Percentiles rank a stretch among this genome's conserved stretches.
Evolutionary conservation across 1,140 invertebrate genomes (phyloP).

Genomic region (Macrosteles quadrilineatus): DNA sequence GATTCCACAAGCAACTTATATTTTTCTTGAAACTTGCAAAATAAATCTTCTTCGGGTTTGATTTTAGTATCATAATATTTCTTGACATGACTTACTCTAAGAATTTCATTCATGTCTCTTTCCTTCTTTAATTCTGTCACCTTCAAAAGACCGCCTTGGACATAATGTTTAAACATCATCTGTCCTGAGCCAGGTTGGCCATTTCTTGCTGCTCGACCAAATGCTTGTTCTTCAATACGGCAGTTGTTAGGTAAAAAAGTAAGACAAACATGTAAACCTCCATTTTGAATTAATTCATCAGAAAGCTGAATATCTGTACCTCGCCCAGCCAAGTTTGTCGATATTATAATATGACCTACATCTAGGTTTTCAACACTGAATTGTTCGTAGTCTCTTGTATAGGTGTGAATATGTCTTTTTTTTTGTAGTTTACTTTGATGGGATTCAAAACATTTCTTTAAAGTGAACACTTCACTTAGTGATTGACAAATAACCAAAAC

Average conservation of each 20-base stretch:
- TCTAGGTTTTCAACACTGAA: slow-evolving; percentile 33
- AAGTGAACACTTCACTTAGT: slow-evolving; percentile 37
- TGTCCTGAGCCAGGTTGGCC: slow-evolving; percentile 46
- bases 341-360: slow-evolving; percentile 44
- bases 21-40: not conserved
- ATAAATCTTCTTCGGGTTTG: not conserved
- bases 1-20: not conserved
- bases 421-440: slow-evolving; percentile 17
- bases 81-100: not conserved
- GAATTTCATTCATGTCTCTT: not conserved
- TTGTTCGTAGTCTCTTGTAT: slow-evolving; percentile 39
- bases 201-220: slow-evolving; percentile 47
- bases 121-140: not conserved
- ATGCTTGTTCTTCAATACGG: slow-evolving; percentile 50
- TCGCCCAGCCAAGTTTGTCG: slow-evolving; percentile 52
- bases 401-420: slow-evolving; percentile 32
- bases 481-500: slow-evolving; percentile 47
- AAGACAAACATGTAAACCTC: slow-evolving; percentile 50
- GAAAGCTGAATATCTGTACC: slow-evolving; percentile 50
- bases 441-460: slow-evolving; percentile 21
- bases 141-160: not conserved
- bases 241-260: slow-evolving; percentile 48
- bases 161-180: slow-evolving; percentile 37
- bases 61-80: not conserved
- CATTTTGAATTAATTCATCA: slow-evolving; percentile 40